Percentiles rank a stretch among this genome's conserved stretches.
These are phyloP conservation scores for Drosophila yakuba DNA, from an alignment of 1,140 invertebrate species.

Conservation along the genomic window DNA sequence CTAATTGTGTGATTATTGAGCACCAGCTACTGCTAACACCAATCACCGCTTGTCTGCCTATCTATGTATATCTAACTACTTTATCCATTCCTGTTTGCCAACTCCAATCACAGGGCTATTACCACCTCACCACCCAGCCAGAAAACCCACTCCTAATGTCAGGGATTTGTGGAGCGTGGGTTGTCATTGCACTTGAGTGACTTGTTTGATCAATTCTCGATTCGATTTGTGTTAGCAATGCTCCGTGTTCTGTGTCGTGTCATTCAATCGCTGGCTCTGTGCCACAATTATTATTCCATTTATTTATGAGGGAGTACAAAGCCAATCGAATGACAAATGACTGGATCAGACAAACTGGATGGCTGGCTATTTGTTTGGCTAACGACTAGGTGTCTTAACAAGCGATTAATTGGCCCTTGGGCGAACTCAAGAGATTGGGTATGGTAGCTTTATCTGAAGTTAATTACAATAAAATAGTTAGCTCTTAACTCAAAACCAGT, in stretches of 20 bases:
- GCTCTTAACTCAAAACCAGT: not conserved
- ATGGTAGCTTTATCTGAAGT: not conserved
- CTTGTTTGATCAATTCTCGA: constrained; percentile 80
- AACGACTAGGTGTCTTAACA: constrained; percentile 13
- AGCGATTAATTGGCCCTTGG: constrained; percentile 1
- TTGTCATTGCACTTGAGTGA: constrained; percentile 79
- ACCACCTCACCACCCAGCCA: constrained; percentile 1
- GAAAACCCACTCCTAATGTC: constrained; percentile 13
- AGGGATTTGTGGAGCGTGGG: constrained; percentile 49
- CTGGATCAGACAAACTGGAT: constrained; percentile 9
- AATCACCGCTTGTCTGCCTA: constrained; percentile 26
- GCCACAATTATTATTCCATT: constrained; percentile 46
- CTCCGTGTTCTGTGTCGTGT: constrained; percentile 35
- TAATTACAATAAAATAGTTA: too few relatives aligned
- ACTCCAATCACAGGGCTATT: constrained; percentile 40
- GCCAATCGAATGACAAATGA: constrained; percentile 43
- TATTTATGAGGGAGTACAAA: constrained; percentile 21
- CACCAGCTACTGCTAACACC: not conserved
- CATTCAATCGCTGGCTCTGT: constrained; percentile 44
- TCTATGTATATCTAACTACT: constrained; percentile 3
- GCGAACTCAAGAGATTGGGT: not conserved
- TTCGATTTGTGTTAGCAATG: constrained; percentile 50
- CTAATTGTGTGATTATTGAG: constrained; percentile 38
- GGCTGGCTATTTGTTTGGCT: not conserved
- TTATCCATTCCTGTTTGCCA: constrained; percentile 4